These are phyloP conservation scores for Glaucopsyche alexis DNA, from an alignment of 2,888 invertebrate genomes.

Conservation along the genomic window DNA sequence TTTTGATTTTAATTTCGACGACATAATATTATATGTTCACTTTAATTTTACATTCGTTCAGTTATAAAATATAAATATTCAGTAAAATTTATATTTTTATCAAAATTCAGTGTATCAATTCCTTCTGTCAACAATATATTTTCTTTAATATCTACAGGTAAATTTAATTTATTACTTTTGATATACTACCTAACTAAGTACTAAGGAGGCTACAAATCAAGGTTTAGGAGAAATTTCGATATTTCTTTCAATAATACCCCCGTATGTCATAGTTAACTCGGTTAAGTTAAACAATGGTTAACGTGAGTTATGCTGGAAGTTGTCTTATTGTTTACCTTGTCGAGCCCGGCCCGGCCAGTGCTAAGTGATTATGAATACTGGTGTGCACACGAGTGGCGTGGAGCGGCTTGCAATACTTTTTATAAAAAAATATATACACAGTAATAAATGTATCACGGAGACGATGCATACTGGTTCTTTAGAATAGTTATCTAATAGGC, in stretches of 20 bases:
- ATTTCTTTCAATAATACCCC: constrained; percentile 46
- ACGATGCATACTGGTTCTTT: too few species aligned
- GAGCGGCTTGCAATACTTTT: constrained; percentile 43
- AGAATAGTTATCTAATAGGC: too few species aligned
- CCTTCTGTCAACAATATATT: too few species aligned
- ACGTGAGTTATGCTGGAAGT: constrained; percentile 76
- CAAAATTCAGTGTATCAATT: too few species aligned
- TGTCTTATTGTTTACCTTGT: constrained; percentile 80
- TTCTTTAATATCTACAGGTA: background rate
- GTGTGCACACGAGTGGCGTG: constrained; percentile 47
- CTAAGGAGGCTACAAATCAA: background rate
- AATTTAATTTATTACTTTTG: background rate
- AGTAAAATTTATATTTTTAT: too few species aligned
- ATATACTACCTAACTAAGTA: background rate
- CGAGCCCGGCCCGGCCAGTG: constrained; percentile 73
- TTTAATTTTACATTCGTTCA: too few species aligned
- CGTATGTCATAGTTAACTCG: constrained; percentile 54
- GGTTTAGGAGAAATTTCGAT: constrained; percentile 11
- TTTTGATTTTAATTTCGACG: too few species aligned
- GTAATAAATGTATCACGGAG: too few species aligned
- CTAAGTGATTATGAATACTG: constrained; percentile 79
- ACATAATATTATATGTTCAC: too few species aligned
- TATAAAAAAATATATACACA: too few species aligned
- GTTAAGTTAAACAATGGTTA: constrained; percentile 53
- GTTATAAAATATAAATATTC: too few species aligned